Evolutionary conservation across 2,888 invertebrate genomes (phyloP), one percentile per base, ranked within the genome.

Genomic region (Agonopterix alstromeriana): DNA sequence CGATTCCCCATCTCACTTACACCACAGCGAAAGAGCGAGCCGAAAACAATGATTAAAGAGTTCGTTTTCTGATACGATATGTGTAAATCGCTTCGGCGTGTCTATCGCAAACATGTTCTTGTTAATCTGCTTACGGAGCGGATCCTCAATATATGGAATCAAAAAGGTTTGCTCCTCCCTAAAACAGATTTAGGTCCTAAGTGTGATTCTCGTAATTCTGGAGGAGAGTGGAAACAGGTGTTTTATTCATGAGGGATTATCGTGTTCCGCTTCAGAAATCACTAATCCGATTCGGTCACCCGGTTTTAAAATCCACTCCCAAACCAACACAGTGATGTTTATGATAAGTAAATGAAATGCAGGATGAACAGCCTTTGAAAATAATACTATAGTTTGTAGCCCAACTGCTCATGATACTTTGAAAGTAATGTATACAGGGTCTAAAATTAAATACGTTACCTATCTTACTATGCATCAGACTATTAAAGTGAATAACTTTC

Each of bases 61-160:
- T 60, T 62, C 63, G 63, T 70, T 70, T 69, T 68, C 62, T 58
- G 65, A 65, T 65, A 67, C 61, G 63, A 63, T 65, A 67, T 65
- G 63, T 61, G 63, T 60, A 64, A 69, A 65, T 72, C 61, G 57
- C 52, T 63, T 55, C 61, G 63, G 53, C 54, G 49, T 51, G 63
- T 62, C 61, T 62, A 65, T 59, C 58, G 54, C 60, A 63, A 66
- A 65, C 61, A 66, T 61, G 57, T 57, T 63, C 57, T 52, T 73
- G 71, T 72, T 74, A 74, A 73, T 73, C 66, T 68, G 57, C 63
- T 72, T 73, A 71, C 58, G 56, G 55, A 53, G 55, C 58, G 57
- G 53, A 57, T 60, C 60, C 57, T 49, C 57, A 27, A n/a, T 58
- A 51, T 54, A 55, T 53, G 53, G 57, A 57, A 61, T 67, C 61